phyloP scores from a whole-genome alignment of 1,140 invertebrate genomes.

The Leguminivora glycinivorella region DNA sequence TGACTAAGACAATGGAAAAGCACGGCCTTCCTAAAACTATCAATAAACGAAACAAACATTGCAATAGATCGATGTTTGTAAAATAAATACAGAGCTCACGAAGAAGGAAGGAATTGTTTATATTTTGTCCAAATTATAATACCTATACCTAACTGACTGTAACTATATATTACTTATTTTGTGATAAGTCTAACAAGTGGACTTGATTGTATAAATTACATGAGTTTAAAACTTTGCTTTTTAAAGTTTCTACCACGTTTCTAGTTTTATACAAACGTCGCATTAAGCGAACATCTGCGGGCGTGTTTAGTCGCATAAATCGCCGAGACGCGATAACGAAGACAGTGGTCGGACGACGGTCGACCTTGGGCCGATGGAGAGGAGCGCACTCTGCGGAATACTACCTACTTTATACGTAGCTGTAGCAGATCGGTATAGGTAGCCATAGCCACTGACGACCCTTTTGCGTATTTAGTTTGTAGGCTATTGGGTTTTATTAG shows the following conservation, averaged over 20 bases:
- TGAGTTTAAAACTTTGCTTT: no score
- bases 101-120: neutral
- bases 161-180: no score
- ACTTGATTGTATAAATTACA: no score
- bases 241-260: no score
- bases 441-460: neutral
- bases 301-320: neutral
- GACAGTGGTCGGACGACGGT: constrained; percentile 25
- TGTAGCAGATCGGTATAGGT: neutral
- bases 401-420: neutral
- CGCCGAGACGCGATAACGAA: neutral
- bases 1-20: neutral
- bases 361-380: constrained; percentile 20
- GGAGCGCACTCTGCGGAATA: constrained; percentile 9
- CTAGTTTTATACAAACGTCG: neutral
- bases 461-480: neutral
- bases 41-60: neutral
- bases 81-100: neutral
- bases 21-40: neutral
- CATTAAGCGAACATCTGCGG: neutral
- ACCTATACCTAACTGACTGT: no score
- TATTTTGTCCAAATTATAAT: no score
- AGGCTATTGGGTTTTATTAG: neutral
- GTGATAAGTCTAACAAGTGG: no score
- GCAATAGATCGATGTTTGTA: neutral